Evolutionary conservation across 2,888 invertebrate species (phyloP), one percentile per base, ranked within the genome.

Genomic region (Cyrtodaria siliqua): DNA sequence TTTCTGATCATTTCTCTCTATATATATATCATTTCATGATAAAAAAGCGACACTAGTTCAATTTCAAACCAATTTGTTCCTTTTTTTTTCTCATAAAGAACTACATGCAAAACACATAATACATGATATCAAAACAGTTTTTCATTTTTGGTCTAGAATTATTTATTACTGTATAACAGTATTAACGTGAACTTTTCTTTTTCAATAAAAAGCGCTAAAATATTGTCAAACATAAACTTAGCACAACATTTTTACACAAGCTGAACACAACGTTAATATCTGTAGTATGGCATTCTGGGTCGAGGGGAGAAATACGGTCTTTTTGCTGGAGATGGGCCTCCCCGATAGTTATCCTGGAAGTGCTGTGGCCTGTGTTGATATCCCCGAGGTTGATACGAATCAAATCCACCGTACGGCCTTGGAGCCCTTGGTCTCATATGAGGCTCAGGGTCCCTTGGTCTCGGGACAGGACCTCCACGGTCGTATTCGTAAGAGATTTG

Each of bases 301-400:
- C 78, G 26, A 50, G 68, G 78, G 3, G 72, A 53, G 33, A 73
- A 63, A 69, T 27, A 68, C 49, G 66, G 64, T 74, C 72, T 61
- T 70, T 72, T 72, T 42, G 72, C 71, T 29, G 72, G 72, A 18
- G 72, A 68, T 18, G 78, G 78, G n/a, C n/a, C n/a, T 44, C 78
- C 72, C 60, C 71, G 67, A 27, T 49, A 72, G 27, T 62, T 55
- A 38, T 77, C 77, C 53, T 47, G 59, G 63, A 55, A 72, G 6
- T 23, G 50, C 6, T 14, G 47, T 1, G 63, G 63, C 2, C 18
- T 23, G 9, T 16, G 44, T 23, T 16, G 55, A 4, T 23, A 42
- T 3, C 29, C 18, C n/a, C 29, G 20, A 0, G 27, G 26, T 20
- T 18, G 29, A 20, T 24, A 57, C 23, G 23, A 50, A 24, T 59